phyloP scores from a whole-genome alignment of 2,113 vertebrate species.

The Centrocercus urophasianus region DNA sequence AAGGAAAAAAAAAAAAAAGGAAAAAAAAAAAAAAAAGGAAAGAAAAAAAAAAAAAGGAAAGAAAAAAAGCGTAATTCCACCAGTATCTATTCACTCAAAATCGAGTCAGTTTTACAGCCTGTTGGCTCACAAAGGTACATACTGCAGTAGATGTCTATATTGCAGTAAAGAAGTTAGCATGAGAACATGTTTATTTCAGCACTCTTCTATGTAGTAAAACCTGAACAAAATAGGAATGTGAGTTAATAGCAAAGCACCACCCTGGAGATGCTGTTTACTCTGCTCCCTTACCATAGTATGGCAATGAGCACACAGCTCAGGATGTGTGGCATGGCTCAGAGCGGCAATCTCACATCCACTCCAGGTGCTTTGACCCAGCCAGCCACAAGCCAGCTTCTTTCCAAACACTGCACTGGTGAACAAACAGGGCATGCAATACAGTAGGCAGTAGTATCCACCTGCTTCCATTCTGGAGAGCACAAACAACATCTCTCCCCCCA shows the following conservation, averaged over 20 bases:
- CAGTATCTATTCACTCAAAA: not conserved
- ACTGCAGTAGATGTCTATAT: not conserved
- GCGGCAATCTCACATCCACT: not conserved
- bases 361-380: not conserved
- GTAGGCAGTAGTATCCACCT: not conserved
- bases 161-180: not conserved
- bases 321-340: not conserved
- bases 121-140: not conserved
- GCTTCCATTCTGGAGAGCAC: accelerated
- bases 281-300: not conserved
- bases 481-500: not conserved
- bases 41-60: no score
- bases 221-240: not conserved
- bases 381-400: not conserved
- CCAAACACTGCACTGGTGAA: not conserved
- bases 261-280: not conserved
- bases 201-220: not conserved
- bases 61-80: not conserved
- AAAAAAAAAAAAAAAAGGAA: not conserved
- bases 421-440: not conserved
- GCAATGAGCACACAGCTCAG: not conserved
- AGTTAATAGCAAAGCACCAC: not conserved
- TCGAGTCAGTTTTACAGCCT: not conserved
- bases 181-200: not conserved
- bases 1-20: not conserved